Evolutionary conservation across 2,797 vertebrate species (phyloP).

Genomic region (Limosa lapponica): DNA sequence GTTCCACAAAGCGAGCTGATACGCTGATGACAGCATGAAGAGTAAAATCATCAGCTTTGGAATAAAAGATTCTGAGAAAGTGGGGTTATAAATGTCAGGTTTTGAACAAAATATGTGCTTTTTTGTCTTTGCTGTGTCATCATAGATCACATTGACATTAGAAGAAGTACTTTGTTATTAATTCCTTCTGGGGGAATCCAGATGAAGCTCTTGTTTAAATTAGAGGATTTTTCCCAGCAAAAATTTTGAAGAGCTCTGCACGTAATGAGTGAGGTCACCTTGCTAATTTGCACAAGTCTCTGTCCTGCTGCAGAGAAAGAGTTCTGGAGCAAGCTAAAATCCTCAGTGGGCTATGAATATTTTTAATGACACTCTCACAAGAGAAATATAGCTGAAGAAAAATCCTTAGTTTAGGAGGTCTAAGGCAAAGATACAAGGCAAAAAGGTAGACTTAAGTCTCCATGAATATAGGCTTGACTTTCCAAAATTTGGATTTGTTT

Average conservation of each 20-base stretch:
- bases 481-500: neutral
- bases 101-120: neutral
- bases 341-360: rapidly evolving
- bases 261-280: neutral
- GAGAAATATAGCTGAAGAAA: neutral
- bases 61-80: neutral
- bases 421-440: neutral
- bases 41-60: neutral
- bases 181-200: neutral
- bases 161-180: neutral
- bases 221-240: neutral
- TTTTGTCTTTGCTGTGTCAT: neutral
- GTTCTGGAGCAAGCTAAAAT: neutral
- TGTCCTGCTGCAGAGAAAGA: neutral
- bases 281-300: neutral
- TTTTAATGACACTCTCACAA: neutral
- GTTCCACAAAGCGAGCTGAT: neutral
- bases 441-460: neutral
- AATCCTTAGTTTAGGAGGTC: neutral
- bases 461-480: neutral
- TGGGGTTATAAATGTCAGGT: neutral
- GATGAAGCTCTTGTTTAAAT: neutral
- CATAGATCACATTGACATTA: neutral
- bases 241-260: neutral
- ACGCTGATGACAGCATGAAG: neutral